Conservation (phyloP, 2,888 invertebrate genomes). For the Aradus depressus region DNA sequence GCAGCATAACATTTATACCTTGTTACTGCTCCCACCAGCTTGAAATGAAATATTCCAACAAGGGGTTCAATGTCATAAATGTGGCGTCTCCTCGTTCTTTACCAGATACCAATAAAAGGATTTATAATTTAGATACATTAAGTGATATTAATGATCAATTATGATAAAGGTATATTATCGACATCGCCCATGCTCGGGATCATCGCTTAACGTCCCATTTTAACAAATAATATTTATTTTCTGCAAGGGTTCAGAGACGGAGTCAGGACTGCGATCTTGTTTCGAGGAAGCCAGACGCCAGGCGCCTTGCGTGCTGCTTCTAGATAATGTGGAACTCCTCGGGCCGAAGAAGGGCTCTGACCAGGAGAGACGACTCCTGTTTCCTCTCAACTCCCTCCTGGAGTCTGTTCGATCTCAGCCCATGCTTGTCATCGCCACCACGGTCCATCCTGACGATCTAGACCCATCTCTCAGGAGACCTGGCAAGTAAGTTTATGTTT, state of each 20-base stretch:
- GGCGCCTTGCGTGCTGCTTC: constrained; percentile 63
- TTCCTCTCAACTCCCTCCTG: constrained; percentile 50
- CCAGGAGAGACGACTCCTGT: constrained; percentile 59
- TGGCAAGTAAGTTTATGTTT: constrained; percentile 40
- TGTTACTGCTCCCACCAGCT: no score
- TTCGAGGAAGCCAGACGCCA: constrained; percentile 56
- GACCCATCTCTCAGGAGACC: constrained; percentile 65
- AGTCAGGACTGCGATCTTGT: constrained; percentile 52
- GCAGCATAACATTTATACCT: no score
- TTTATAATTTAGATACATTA: no score
- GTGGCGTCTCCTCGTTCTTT: no score
- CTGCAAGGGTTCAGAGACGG: constrained; percentile 55
- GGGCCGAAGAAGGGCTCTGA: constrained; percentile 55
- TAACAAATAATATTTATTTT: constrained; percentile 5
- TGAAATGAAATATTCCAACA: no score
- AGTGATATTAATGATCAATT: neutral
- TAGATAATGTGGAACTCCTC: constrained; percentile 76
- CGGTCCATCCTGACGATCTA: constrained; percentile 61
- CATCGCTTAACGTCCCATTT: neutral
- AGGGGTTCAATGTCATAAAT: no score
- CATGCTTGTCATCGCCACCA: constrained; percentile 66
- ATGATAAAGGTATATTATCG: neutral
- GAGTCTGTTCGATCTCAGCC: constrained; percentile 48
- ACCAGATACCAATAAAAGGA: no score
- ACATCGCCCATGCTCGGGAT: neutral